Base-by-base conservation (phyloP, 1,140 invertebrate genomes). In the Yoshiicerus persimilis region DNA sequence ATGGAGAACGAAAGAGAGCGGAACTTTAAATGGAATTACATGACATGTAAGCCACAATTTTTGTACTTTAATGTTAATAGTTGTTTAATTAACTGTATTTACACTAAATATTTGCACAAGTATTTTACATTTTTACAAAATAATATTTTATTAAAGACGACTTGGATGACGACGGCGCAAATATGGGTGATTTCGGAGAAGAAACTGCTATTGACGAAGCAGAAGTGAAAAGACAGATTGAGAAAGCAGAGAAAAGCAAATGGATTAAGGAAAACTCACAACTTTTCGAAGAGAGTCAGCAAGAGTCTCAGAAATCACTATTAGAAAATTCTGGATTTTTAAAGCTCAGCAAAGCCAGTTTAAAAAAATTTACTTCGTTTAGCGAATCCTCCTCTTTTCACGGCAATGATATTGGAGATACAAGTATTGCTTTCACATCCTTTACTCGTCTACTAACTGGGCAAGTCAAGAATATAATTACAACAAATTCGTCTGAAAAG, bases 11-110 rank as follows among this genome's bases (percentile, higher is more conserved):
- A 95, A 30, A 93, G 97, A 16, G 94, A 96, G 89, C 93, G 96
- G 80, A 95, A 96, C 90, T 98, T 97, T 91, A 94, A 94, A 90
- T 98, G 96, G 96, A 96, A 94, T 91, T 96, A 96, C 93, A 93
- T 95, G 89, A 95, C 77, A 77, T 83, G 75, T 87, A 38, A 8
- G 56, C 11, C n/a, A 80, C 5, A 41, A 11, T 27, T 75, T 41
- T 36, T 85, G 75, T n/a, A n/a, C n/a, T n/a, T n/a, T n/a, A n/a
- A n/a, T n/a, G n/a, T n/a, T n/a, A n/a, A n/a, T n/a, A n/a, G n/a
- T n/a, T n/a, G n/a, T n/a, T n/a, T n/a, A n/a, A 84, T 66, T 16
- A 88, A 16, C 91, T 92, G 39, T n/a, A 87, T 90, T 62, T 83
- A 23, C 34, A 13, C 23, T 2, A 13, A n/a, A 3, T 20, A 64